Evolutionary conservation across 2,888 invertebrate species (phyloP).

Genomic region (Drosophila anceps): DNA sequence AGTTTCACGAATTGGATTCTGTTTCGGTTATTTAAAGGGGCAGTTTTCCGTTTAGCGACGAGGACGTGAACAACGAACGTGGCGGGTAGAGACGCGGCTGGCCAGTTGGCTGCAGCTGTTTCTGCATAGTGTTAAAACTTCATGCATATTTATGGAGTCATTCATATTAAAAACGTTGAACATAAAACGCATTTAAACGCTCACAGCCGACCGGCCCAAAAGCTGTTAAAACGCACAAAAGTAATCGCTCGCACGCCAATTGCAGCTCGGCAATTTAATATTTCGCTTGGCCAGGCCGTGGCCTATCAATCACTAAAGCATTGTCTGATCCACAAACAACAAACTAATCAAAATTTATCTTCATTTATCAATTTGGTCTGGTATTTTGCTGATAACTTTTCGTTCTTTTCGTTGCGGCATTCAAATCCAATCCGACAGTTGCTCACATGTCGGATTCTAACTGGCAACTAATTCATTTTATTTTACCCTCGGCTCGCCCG

Average conservation of each 20-base stretch:
- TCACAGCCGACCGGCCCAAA: slow-evolving; percentile 31
- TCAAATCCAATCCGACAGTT: slow-evolving; percentile 47
- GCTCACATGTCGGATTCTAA: slow-evolving; percentile 57
- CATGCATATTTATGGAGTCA: slow-evolving; percentile 80
- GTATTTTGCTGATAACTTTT: slow-evolving; percentile 21
- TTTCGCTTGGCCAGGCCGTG: slow-evolving; percentile 8
- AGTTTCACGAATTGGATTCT: slow-evolving; percentile 63
- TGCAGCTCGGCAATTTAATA: slow-evolving; percentile 37
- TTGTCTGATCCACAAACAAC: slow-evolving; percentile 1
- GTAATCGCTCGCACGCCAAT: slow-evolving; percentile 53
- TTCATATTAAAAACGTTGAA: slow-evolving; percentile 75
- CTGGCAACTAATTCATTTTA: slow-evolving; percentile 61
- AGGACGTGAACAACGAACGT: slow-evolving; percentile 3
- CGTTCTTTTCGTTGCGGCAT: slow-evolving; percentile 12
- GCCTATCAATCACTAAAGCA: slow-evolving; percentile 38
- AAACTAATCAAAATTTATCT: slow-evolving; percentile 33
- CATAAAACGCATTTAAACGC: slow-evolving; percentile 77
- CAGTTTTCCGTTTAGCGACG: slow-evolving; percentile 63
- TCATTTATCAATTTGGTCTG: slow-evolving; percentile 33
- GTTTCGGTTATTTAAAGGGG: slow-evolving; percentile 78
- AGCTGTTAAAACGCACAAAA: slow-evolving; percentile 57
- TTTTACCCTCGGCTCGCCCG: slow-evolving; percentile 20
- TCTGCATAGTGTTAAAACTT: slow-evolving; percentile 78
- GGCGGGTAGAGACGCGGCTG: background rate
- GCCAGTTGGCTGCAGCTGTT: slow-evolving; percentile 64